phyloP scores from a whole-genome alignment of 2,113 vertebrate species.

The Elanoides forficatus region DNA sequence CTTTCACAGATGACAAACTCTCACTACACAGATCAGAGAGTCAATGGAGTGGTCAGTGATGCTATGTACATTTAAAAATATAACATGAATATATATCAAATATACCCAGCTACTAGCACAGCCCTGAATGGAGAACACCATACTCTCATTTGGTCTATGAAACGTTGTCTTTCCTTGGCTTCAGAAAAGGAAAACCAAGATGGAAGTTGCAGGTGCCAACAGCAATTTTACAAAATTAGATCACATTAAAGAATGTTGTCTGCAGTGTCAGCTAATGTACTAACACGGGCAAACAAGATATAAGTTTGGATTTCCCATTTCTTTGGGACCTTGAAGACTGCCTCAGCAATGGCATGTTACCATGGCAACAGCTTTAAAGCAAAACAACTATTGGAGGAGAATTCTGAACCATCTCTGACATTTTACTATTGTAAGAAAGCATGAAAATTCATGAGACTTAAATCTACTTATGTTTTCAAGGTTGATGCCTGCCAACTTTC shows the following conservation, averaged over 20 bases:
- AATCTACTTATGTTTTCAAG: neutral
- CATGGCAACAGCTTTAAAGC: neutral
- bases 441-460: neutral
- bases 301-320: neutral
- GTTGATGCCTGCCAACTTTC: neutral
- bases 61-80: accelerated
- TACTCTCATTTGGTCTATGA: accelerated
- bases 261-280: neutral
- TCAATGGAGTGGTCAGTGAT: accelerated
- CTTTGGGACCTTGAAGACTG: neutral
- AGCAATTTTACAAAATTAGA: neutral
- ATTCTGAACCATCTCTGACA: neutral
- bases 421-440: neutral
- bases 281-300: neutral
- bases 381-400: neutral
- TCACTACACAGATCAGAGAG: neutral
- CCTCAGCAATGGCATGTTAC: neutral
- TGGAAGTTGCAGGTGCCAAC: neutral
- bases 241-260: accelerated
- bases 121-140: neutral
- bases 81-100: accelerated
- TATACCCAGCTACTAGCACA: neutral
- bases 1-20: neutral
- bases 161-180: neutral
- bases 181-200: neutral